Conservation (phyloP, 2,888 invertebrate genomes). For the Orthosia incerta region DNA sequence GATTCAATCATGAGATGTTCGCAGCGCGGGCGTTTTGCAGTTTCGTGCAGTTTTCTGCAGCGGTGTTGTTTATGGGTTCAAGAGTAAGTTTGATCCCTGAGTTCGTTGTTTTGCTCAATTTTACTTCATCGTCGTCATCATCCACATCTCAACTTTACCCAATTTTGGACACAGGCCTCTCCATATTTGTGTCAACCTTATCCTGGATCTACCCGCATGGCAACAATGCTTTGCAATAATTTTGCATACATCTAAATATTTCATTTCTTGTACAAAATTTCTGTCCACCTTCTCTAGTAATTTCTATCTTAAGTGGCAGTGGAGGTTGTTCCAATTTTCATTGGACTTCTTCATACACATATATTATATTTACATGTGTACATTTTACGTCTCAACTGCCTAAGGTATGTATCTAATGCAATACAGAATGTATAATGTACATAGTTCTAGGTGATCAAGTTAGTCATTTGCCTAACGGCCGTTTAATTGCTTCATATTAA, state of each 20-base stretch:
- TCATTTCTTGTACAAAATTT: too few species aligned
- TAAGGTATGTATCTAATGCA: constrained; percentile 32
- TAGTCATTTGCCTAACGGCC: constrained; percentile 54
- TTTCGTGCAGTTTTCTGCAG: not conserved
- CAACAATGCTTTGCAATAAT: too few species aligned
- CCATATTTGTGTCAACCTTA: too few species aligned
- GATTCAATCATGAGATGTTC: constrained; percentile 72
- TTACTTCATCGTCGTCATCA: not conserved
- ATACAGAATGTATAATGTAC: constrained; percentile 39
- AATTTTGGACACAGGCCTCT: too few species aligned
- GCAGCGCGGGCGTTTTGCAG: constrained; percentile 24
- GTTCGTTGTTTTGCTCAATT: not conserved
- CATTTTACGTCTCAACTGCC: not conserved
- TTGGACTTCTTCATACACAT: too few species aligned
- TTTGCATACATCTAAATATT: too few species aligned
- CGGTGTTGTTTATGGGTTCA: constrained; percentile 1
- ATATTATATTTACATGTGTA: not conserved
- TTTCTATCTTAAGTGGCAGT: too few species aligned
- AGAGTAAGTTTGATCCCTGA: not conserved
- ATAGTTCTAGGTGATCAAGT: constrained; percentile 53
- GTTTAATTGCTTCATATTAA: constrained; percentile 61
- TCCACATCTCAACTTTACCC: too few species aligned
- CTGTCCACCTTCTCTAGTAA: too few species aligned
- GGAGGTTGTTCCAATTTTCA: too few species aligned
- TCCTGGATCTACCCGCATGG: too few species aligned